Evolutionary conservation across 2,113 vertebrate genomes (phyloP).

Genomic region (Nycticryphes semicollaris): DNA sequence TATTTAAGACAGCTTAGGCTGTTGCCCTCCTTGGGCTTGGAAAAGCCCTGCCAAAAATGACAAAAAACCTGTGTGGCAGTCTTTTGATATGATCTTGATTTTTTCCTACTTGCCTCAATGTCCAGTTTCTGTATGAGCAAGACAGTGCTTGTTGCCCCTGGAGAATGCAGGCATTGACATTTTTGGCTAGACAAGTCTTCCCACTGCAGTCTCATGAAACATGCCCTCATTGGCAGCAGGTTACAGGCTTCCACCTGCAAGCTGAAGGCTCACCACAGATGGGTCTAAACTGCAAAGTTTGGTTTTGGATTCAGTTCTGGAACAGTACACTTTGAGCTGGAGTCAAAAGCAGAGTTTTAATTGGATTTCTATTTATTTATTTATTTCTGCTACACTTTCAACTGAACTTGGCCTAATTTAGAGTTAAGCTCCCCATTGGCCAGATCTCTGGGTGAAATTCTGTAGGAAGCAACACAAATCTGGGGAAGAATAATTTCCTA

Average conservation of each 20-base stretch:
- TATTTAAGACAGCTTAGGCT: background rate
- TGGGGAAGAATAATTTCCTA: background rate
- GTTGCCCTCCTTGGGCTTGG: background rate
- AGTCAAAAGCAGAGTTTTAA: background rate
- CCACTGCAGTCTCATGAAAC: background rate
- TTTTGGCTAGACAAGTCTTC: slow-evolving; percentile 24
- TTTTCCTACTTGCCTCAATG: background rate
- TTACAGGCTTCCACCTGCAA: background rate
- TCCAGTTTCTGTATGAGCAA: background rate
- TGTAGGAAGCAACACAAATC: accelerated
- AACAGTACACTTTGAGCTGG: background rate
- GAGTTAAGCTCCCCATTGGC: background rate
- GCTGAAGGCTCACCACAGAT: background rate
- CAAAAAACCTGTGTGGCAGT: background rate
- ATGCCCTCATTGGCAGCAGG: slow-evolving; percentile 6
- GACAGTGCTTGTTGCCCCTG: background rate
- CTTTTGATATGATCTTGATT: background rate
- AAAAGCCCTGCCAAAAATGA: background rate
- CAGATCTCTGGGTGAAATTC: background rate
- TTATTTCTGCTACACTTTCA: background rate
- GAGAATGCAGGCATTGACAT: background rate
- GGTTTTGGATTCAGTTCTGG: slow-evolving; percentile 35
- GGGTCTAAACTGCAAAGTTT: slow-evolving; percentile 7
- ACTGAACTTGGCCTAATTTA: background rate
- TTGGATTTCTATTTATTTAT: background rate